Evolutionary conservation across 2,113 vertebrate genomes (phyloP).

Genomic region (Nerophis ophidion): DNA sequence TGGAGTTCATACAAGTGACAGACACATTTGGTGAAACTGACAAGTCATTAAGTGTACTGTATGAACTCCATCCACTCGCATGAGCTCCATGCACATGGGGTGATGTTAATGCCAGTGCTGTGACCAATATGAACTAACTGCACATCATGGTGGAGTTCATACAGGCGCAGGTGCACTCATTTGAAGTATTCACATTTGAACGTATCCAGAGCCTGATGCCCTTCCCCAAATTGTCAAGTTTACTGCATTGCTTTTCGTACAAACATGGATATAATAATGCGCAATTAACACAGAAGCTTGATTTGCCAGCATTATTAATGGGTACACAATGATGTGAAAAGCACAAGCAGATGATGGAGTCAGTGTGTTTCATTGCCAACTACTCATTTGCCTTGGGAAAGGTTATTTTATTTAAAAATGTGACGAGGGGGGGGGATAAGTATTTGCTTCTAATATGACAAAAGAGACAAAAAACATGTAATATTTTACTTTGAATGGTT

Average conservation of each 20-base stretch:
- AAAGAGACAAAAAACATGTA: background rate
- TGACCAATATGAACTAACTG: background rate
- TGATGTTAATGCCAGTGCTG: too few species aligned
- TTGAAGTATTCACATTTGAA: background rate
- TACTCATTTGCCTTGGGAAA: constrained; percentile 82
- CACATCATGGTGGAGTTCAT: background rate
- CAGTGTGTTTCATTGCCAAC: constrained; percentile 85
- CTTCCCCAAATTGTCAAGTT: background rate
- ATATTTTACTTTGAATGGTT: constrained; percentile 1
- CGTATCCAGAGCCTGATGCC: background rate
- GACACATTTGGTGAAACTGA: too few species aligned
- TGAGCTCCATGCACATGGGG: too few species aligned
- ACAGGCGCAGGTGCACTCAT: background rate
- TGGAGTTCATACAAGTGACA: too few species aligned
- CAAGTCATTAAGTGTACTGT: too few species aligned
- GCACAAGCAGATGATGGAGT: constrained; percentile 85
- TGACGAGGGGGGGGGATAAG: constrained; percentile 23
- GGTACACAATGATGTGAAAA: constrained; percentile 68
- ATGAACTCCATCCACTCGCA: too few species aligned
- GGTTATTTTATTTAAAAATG: constrained; percentile 28
- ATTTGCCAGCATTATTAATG: background rate
- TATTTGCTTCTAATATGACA: constrained; percentile 34
- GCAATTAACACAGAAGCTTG: background rate
- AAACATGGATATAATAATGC: background rate
- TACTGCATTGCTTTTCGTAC: background rate